Conservation (phyloP, 2,797 vertebrate genomes). For the Enteromius fasciolatus region DNA sequence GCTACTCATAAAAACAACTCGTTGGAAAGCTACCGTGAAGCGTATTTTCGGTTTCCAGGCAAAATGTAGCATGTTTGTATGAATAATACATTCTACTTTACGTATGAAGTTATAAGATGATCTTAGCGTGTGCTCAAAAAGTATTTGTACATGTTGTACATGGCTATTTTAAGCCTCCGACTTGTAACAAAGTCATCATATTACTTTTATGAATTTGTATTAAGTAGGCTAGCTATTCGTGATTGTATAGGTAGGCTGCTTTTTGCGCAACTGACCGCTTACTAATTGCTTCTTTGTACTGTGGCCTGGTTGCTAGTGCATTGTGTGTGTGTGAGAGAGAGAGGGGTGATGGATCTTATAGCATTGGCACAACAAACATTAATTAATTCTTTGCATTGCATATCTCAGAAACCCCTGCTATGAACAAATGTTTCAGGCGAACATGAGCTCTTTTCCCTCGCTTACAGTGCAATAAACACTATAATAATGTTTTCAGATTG, state of each 20-base stretch:
- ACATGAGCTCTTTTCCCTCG: background rate
- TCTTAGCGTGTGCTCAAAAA: background rate
- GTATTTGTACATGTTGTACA: background rate
- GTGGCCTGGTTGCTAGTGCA: background rate
- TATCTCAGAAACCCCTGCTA: slow-evolving; percentile 6
- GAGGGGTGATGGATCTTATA: background rate
- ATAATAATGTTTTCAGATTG: slow-evolving; percentile 49
- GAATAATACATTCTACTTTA: background rate
- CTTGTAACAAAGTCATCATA: background rate
- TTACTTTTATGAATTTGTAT: background rate
- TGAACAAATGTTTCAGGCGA: slow-evolving; percentile 18
- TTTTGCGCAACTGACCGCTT: slow-evolving; percentile 22
- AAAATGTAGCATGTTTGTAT: background rate
- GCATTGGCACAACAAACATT: background rate
- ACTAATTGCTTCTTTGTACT: slow-evolving; percentile 27
- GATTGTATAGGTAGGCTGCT: background rate
- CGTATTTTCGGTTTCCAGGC: background rate
- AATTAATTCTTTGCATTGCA: slow-evolving; percentile 5
- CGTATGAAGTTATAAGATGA: background rate
- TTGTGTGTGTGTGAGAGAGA: background rate
- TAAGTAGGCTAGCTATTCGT: background rate
- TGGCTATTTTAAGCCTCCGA: background rate
- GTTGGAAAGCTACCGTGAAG: background rate
- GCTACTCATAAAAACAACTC: background rate
- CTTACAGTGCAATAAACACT: slow-evolving; percentile 48